Base-by-base conservation (phyloP, 2,888 invertebrate species). In the Zele albiditarsus region DNA sequence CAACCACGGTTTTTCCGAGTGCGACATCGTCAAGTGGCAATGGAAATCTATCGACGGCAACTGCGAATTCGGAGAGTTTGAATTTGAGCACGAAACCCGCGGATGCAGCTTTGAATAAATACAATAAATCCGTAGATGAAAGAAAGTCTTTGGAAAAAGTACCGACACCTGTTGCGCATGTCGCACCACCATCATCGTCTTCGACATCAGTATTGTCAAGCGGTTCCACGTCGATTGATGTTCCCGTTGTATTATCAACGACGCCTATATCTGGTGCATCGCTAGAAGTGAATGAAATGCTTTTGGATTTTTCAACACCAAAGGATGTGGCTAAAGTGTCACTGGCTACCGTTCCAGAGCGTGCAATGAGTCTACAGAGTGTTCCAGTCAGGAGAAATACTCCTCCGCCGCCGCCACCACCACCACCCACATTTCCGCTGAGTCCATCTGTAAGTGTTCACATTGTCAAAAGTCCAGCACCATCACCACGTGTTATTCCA, bases 391-490 rank as follows among this genome's bases (percentile, higher is more conserved):
- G 89, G 25, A 85, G 89, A 57, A 89, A 90, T 74, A 89, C 89
- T 0, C 89, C 90, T 2, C 90, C 89, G 3, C 89, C 90, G 5
- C 88, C 89, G 1, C 87, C 89, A 12, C 88, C 89, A 3, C 85
- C 87, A 16, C 83, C 82, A 31, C 73, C 81, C 0, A 82, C 83
- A 5, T 91, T 91, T 78, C 91, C 92, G 0, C 90, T 90, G 20
- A 93, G 94, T 75, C 94, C 94, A 6, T 93, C 94, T 3, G 92
- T 95, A 63, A 94, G 94, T 74, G 92, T 95, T 81, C 95, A 94
- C 86, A 93, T 95, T 78, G 94, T 95, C 60, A 95, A 95, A 86
- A 94, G 94, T 73, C 95, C 95, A 2, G 94, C 94, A 16, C 94
- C 94, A 0, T 93, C 94, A 65, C 93, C 94, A 0, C 90, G 94